Evolutionary conservation across 2,888 invertebrate species (phyloP).

Genomic region (Microctonus brassicae): DNA sequence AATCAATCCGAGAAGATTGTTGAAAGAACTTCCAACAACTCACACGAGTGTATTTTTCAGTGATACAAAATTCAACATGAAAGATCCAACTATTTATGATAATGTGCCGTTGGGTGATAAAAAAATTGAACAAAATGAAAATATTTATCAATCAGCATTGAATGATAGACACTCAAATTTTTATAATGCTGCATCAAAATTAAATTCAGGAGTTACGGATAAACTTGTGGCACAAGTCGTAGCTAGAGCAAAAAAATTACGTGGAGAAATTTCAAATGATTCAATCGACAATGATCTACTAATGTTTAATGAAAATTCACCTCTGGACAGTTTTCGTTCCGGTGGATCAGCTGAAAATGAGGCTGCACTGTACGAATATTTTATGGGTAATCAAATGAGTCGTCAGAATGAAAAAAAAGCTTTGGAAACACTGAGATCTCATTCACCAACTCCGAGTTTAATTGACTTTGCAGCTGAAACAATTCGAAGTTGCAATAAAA

Average conservation of each 20-base stretch:
- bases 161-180: constrained; percentile 48
- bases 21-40: constrained; percentile 3
- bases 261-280: constrained; percentile 59
- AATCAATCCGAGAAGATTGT: not conserved
- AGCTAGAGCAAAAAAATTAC: constrained; percentile 58
- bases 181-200: constrained; percentile 44
- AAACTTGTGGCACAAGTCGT: constrained; percentile 59
- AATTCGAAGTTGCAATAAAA: constrained; percentile 42
- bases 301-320: constrained; percentile 49
- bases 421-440: constrained; percentile 66
- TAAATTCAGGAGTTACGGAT: constrained; percentile 53
- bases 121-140: constrained; percentile 43
- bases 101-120: constrained; percentile 37
- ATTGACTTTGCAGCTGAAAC: constrained; percentile 53
- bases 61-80: not conserved
- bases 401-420: constrained; percentile 66
- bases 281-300: constrained; percentile 52
- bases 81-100: constrained; percentile 26
- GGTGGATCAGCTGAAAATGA: constrained; percentile 45
- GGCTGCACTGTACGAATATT: constrained; percentile 54
- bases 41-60: not conserved
- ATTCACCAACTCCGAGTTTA: constrained; percentile 65
- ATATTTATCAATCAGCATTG: constrained; percentile 54
- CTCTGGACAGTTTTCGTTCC: constrained; percentile 44
- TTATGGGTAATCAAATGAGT: constrained; percentile 67